Percentiles rank a stretch among this genome's conserved stretches.
These are phyloP conservation scores for Bovichtus diacanthus DNA, from an alignment of 2,797 vertebrate genomes.

Conservation along the genomic window DNA sequence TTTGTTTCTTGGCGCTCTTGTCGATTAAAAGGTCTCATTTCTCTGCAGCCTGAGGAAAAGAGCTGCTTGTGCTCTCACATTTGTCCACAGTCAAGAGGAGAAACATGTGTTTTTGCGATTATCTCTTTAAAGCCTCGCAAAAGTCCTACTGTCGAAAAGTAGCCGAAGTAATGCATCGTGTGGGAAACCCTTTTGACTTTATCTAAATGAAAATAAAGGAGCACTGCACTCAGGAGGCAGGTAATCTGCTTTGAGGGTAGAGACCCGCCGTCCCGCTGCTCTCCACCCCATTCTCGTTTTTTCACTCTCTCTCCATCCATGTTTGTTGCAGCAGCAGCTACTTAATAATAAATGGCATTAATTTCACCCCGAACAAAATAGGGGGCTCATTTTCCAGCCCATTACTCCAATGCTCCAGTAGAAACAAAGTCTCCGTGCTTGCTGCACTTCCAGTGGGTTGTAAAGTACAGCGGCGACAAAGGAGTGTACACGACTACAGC, in stretches of 20 bases:
- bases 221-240: constrained; percentile 16
- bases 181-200: constrained; percentile 30
- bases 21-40: constrained; percentile 20
- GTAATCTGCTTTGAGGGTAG: constrained; percentile 49
- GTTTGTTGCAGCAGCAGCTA: constrained; percentile 59
- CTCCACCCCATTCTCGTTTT: not conserved
- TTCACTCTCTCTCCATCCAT: constrained; percentile 7
- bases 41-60: constrained; percentile 14
- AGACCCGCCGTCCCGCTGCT: constrained; percentile 37
- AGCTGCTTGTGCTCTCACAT: constrained; percentile 14
- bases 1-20: constrained; percentile 9
- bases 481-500: constrained; percentile 42
- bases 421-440: constrained; percentile 67
- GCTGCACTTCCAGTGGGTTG: constrained; percentile 57
- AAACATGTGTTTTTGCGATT: not conserved
- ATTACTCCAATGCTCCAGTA: constrained; percentile 72
- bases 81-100: constrained; percentile 14
- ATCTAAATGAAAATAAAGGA: constrained; percentile 64
- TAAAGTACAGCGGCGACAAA: constrained; percentile 62
- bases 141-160: constrained; percentile 6
- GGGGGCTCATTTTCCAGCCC: constrained; percentile 80
- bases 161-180: constrained; percentile 11
- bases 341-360: constrained; percentile 81
- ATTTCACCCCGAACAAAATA: constrained; percentile 71
- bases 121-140: constrained; percentile 7